phyloP scores from a whole-genome alignment of 2,113 vertebrate genomes.

The Grammomys surdaster region DNA sequence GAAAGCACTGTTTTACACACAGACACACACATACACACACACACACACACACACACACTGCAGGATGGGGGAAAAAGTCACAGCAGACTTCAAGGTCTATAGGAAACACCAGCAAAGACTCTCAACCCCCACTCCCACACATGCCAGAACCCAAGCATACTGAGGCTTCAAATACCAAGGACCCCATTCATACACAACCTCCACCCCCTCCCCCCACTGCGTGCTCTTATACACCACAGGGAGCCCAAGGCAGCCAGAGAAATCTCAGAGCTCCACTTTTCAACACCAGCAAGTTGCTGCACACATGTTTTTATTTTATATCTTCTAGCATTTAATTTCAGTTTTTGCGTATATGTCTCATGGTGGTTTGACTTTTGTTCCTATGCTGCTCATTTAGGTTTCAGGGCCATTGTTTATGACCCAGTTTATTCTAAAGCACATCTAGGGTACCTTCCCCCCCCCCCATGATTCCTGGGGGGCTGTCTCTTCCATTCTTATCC shows the following conservation, averaged over 20 bases:
- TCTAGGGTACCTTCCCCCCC: not conserved
- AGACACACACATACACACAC: not conserved
- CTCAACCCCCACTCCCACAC: not conserved
- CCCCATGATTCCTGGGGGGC: not conserved
- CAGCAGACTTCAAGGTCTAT: not conserved
- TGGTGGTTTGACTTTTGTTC: not conserved
- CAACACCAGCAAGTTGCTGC: not conserved
- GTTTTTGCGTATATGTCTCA: not conserved
- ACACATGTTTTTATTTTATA: not conserved
- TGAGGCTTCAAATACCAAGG: not conserved
- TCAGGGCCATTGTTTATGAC: not conserved
- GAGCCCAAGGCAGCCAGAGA: not conserved
- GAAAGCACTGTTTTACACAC: not conserved
- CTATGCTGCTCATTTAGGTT: not conserved
- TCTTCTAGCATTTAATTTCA: not conserved
- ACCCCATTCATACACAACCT: no score
- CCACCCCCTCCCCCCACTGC: not conserved
- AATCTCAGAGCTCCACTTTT: not conserved
- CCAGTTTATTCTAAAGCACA: not conserved
- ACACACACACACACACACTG: not conserved
- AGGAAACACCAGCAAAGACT: not conserved
- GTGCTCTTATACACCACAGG: not conserved
- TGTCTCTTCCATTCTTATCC: not conserved
- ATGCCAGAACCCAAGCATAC: not conserved
- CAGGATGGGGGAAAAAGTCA: not conserved